phyloP scores from a whole-genome alignment of 2,888 invertebrate genomes.

The Podotricha telesiphe region DNA sequence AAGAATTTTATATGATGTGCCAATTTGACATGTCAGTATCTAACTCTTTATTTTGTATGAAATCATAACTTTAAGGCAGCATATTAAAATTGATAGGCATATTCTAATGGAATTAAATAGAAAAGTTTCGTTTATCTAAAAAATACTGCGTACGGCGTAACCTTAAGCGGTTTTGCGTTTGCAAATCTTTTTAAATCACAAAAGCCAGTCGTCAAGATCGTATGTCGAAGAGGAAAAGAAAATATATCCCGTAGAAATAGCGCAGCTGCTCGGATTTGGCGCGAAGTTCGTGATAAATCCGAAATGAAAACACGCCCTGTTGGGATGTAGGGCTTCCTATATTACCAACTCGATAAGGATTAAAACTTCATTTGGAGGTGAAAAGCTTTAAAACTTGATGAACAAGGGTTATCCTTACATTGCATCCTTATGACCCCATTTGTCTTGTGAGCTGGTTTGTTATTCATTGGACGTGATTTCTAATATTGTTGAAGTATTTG shows the following conservation, averaged over 20 bases:
- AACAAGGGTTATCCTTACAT: conserved; percentile 71
- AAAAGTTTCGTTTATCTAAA: conserved; percentile 59
- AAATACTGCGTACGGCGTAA: conserved; percentile 55
- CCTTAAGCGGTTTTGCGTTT: conserved; percentile 73
- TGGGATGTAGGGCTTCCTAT: conserved; percentile 70
- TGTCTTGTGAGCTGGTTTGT: conserved; percentile 14
- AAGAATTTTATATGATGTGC: not conserved
- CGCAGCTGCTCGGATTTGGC: conserved; percentile 78
- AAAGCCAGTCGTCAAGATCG: conserved; percentile 80
- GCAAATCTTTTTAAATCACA: conserved; percentile 82
- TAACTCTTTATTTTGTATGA: not conserved
- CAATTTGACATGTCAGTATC: not conserved
- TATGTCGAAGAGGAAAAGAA: conserved; percentile 77
- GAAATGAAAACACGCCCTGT: conserved; percentile 77
- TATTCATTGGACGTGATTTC: conserved; percentile 16
- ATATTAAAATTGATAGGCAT: conserved; percentile 2
- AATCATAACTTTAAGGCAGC: conserved; percentile 24
- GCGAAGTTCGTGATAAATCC: conserved; percentile 77
- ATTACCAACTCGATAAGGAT: conserved; percentile 79
- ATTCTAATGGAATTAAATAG: conserved; percentile 43
- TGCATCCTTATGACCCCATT: conserved; percentile 53
- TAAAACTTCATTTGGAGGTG: conserved; percentile 72
- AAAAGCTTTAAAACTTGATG: conserved; percentile 68
- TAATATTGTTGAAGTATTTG: not conserved
- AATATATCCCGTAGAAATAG: conserved; percentile 70